Base-by-base conservation (phyloP, 1,140 invertebrate genomes). In the Cheumatopsyche charites region DNA sequence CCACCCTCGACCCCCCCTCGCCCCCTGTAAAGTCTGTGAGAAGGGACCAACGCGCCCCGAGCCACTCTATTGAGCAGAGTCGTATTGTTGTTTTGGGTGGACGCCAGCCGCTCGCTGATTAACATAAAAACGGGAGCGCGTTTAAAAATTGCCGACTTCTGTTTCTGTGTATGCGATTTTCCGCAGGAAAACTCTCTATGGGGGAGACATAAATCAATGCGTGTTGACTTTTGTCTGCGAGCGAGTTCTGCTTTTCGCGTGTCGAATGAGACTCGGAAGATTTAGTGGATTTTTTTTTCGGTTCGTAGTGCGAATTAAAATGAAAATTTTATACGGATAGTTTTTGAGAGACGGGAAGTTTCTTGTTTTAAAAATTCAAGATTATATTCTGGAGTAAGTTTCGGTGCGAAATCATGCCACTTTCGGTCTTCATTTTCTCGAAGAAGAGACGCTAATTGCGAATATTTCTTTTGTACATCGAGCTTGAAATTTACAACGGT, bases 391-490 rank as follows among this genome's bases (percentile, higher is more conserved):
- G n/a, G 0, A 52, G 15, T 7, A 52, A 52, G 47, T 52, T 52
- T 52, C 47, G 19, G 47, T 17, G 15, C 15, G 5, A 52, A 52
- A 52, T 52, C 47, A 52, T 52, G 47, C 47, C 47, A 19, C 47
- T 52, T 52, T 52, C 15, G 47, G 47, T 52, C 47, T 17, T 52
- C 47, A 52, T 15, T 62, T 21, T 62, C 41, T 21, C n/a, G 13
- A 43, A 65, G 29, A 43, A 65, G 62, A 65, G 62, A 65, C 62
- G 29, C 62, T 65, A 65, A 65, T 65, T 65, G 41, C 62, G 62
- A 65, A 42, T 65, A 65, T 65, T 65, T 65, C 62, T 65, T 65
- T 65, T 65, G 62, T 65, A 43, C n/a, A 65, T 65, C 62, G 36
- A 65, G 36, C 62, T 36, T 65, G 62, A 65, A 42, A 65, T 65